A percentile compares a stretch with the other conserved stretches of the same genome.
These are phyloP conservation scores for Melanocharis versteri DNA, from an alignment of 2,113 vertebrate genomes.

Conservation along the genomic window DNA sequence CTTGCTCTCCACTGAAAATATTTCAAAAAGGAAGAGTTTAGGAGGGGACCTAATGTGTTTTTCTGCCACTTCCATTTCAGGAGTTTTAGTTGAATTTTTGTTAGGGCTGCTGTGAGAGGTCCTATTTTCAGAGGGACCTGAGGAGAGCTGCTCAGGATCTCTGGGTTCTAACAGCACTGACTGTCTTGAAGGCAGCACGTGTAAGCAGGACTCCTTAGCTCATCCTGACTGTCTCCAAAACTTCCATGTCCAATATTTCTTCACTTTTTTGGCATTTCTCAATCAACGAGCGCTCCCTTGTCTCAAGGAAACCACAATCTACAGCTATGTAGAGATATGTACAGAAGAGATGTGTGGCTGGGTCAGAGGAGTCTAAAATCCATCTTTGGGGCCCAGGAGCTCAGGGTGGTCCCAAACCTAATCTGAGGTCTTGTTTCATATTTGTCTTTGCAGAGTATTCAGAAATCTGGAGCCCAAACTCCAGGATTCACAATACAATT, in stretches of 20 bases:
- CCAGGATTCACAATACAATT: neutral
- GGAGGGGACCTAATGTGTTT: neutral
- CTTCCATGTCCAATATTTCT: neutral
- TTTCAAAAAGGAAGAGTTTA: neutral
- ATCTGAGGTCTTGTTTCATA: neutral
- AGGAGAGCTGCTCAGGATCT: neutral
- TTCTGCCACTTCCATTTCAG: neutral
- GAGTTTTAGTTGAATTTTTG: neutral
- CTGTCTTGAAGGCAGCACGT: neutral
- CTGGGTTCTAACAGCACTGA: neutral
- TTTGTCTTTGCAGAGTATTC: neutral
- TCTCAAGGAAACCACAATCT: neutral
- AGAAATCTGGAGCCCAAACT: neutral
- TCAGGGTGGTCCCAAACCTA: neutral
- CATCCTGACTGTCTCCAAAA: neutral
- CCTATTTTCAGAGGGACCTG: neutral
- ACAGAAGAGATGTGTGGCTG: neutral
- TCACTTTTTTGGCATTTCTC: neutral
- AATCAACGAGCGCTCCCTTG: neutral
- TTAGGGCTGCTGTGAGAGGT: neutral
- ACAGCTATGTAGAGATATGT: accelerated
- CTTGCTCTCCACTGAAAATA: neutral
- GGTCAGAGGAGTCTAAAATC: neutral
- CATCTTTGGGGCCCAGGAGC: neutral
- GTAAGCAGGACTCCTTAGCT: neutral